Conservation (phyloP, 2,797 vertebrate genomes). For the Galago senegalensis region DNA sequence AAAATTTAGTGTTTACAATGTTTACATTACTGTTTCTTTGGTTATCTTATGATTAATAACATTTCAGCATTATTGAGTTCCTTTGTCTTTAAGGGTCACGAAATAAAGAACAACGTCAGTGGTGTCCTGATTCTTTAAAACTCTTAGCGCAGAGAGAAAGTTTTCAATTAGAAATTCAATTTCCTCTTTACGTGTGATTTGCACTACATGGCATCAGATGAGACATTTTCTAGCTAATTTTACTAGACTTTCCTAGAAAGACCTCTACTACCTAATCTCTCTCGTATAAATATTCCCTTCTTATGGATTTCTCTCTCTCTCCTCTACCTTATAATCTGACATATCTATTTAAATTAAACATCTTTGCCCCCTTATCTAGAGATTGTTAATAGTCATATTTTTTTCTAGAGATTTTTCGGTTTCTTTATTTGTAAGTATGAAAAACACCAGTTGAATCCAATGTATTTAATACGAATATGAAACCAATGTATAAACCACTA, state of each 20-base stretch:
- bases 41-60: not conserved
- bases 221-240: not conserved
- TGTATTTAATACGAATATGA: no score
- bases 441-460: not conserved
- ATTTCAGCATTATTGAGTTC: not conserved
- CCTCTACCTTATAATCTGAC: not conserved
- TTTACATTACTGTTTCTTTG: not conserved
- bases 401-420: not conserved
- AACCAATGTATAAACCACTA: no score
- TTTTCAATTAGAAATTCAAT: slow-evolving; percentile 52
- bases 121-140: not conserved
- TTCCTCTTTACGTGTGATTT: slow-evolving; percentile 7
- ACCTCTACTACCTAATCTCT: not conserved
- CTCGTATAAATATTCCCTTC: not conserved
- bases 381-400: not conserved
- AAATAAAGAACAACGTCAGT: not conserved
- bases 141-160: not conserved
- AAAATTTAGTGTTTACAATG: slow-evolving; percentile 31
- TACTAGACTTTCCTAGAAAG: not conserved
- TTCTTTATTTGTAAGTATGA: not conserved
- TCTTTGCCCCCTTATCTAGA: not conserved
- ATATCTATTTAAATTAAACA: not conserved
- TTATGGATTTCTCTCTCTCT: not conserved
- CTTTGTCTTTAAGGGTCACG: slow-evolving; percentile 36
- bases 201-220: not conserved